phyloP scores from a whole-genome alignment of 2,113 vertebrate genomes.

The Indicator indicator region DNA sequence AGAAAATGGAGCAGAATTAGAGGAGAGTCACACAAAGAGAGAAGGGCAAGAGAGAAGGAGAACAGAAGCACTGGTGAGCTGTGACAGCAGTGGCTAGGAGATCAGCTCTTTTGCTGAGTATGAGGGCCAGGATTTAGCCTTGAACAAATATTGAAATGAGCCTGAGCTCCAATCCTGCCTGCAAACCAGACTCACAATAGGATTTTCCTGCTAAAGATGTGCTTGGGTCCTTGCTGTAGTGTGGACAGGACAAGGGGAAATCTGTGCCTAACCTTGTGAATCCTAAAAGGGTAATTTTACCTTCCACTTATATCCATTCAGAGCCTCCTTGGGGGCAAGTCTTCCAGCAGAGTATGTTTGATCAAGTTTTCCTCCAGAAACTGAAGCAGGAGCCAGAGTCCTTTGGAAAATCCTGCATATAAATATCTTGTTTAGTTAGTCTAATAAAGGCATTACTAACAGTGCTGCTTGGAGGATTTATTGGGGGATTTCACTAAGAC shows the following conservation, averaged over 20 bases:
- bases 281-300: background rate
- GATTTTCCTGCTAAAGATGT: background rate
- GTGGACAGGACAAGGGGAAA: background rate
- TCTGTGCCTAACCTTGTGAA: background rate
- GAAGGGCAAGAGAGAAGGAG: background rate
- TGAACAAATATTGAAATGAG: background rate
- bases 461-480: conserved; percentile 78
- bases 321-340: background rate
- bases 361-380: conserved; percentile 16
- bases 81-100: background rate
- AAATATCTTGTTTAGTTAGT: conserved; percentile 75
- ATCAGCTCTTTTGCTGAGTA: background rate
- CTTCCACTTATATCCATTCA: background rate
- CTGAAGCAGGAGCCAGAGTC: conserved; percentile 4
- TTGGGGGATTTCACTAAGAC: conserved; percentile 76
- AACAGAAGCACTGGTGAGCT: accelerated
- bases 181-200: accelerated
- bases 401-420: conserved; percentile 48
- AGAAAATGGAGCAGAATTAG: background rate
- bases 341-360: background rate
- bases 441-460: conserved; percentile 72
- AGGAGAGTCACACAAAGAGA: background rate
- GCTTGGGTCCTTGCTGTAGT: background rate
- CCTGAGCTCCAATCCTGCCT: background rate
- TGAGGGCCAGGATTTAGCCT: background rate